phyloP scores from a whole-genome alignment of 1,140 invertebrate species.

The Aphelenchoides avenae region DNA sequence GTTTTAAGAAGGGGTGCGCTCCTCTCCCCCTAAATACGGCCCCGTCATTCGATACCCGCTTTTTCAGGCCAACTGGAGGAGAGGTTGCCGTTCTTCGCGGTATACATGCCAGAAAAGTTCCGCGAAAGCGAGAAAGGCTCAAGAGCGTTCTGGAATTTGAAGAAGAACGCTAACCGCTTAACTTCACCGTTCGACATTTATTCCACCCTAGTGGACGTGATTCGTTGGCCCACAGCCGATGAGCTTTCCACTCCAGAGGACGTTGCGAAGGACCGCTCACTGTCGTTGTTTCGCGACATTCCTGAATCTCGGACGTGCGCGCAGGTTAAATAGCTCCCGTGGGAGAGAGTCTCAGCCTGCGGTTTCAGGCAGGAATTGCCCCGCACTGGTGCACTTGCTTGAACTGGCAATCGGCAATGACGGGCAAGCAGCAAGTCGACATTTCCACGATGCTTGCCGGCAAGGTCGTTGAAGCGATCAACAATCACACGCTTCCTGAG shows the following conservation, averaged over 20 bases:
- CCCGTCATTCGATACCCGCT: too few species aligned
- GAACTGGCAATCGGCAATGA: slow-evolving; percentile 68
- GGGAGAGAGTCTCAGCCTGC: too few species aligned
- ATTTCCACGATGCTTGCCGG: slow-evolving; percentile 61
- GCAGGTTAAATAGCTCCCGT: too few species aligned
- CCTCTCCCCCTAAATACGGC: too few species aligned
- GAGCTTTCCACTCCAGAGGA: too few species aligned
- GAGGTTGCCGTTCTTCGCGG: slow-evolving; percentile 76
- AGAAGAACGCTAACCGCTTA: slow-evolving; percentile 69
- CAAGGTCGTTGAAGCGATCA: slow-evolving; percentile 67
- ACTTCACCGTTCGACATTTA: slow-evolving; percentile 76
- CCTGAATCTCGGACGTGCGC: slow-evolving; percentile 59
- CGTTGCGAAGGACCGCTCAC: slow-evolving; percentile 48
- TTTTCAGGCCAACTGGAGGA: slow-evolving; percentile 69
- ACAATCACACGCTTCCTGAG: slow-evolving; percentile 65
- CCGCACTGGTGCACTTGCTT: slow-evolving; percentile 91
- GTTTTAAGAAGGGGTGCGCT: too few species aligned
- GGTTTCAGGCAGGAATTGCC: slow-evolving; percentile 76
- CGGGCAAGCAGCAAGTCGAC: slow-evolving; percentile 59
- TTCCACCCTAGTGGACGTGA: slow-evolving; percentile 53
- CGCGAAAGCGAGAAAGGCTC: slow-evolving; percentile 59
- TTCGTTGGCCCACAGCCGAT: slow-evolving; percentile 37
- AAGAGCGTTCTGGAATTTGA: slow-evolving; percentile 64
- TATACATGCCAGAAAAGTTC: slow-evolving; percentile 72
- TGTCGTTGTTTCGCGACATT: slow-evolving; percentile 61